Evolutionary conservation across 2,888 invertebrate genomes (phyloP).

Genomic region (Diaprepes abbreviatus): DNA sequence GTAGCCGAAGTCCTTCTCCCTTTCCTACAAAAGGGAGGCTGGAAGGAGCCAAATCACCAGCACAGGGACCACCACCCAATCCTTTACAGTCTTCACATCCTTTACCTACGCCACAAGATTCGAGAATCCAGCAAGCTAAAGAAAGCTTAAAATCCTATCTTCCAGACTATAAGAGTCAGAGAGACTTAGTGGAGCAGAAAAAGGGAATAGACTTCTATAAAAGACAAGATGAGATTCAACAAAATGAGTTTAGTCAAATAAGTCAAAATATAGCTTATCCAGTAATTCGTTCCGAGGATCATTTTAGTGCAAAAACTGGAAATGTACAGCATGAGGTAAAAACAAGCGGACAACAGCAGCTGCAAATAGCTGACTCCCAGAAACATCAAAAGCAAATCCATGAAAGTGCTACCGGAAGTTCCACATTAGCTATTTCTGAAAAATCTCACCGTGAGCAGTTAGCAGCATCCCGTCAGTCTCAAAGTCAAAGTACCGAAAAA

Average conservation of each 20-base stretch:
- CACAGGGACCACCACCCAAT: conserved; percentile 79
- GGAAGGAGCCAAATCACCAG: conserved; percentile 76
- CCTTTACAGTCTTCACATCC: conserved; percentile 69
- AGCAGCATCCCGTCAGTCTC: conserved; percentile 56
- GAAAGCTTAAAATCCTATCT: conserved; percentile 60
- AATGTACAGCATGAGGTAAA: conserved; percentile 28
- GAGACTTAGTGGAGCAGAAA: conserved; percentile 54
- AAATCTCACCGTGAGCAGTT: conserved; percentile 57
- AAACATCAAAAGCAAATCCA: conserved; percentile 45
- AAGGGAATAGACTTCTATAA: conserved; percentile 49
- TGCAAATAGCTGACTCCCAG: conserved; percentile 49
- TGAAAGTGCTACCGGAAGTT: conserved; percentile 40
- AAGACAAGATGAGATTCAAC: conserved; percentile 20
- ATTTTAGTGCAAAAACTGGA: conserved; percentile 21
- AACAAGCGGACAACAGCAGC: conserved; percentile 32
- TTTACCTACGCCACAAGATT: conserved; percentile 58
- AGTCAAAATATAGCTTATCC: conserved; percentile 39
- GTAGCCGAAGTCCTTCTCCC: conserved; percentile 63
- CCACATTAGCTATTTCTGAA: conserved; percentile 59
- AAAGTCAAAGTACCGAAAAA: conserved; percentile 56
- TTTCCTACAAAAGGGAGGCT: conserved; percentile 54
- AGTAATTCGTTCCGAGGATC: background rate
- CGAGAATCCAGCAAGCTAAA: conserved; percentile 59
- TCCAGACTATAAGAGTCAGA: conserved; percentile 60
- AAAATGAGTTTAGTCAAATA: conserved; percentile 14